Base-by-base conservation (phyloP, 1,140 invertebrate species). In the Cardiocondyla obscurior region DNA sequence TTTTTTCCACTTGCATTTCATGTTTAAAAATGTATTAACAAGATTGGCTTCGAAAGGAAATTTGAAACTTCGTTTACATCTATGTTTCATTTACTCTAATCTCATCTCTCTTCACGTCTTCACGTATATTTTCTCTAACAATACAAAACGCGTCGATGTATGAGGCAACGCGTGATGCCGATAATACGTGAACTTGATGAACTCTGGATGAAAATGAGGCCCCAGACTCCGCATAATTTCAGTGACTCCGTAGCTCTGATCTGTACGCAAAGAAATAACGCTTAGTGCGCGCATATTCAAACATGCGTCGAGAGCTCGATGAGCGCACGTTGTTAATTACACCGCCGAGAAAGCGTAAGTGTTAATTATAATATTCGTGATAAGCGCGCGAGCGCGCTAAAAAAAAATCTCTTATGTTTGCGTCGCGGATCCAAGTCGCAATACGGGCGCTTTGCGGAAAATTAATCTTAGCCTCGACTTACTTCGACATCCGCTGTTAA, bases 331-430 rank as follows among this genome's bases (percentile, higher is more conserved):
- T 77, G n/a, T 73, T 88, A 55, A 57, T 85, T 57, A 4, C 55
- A 14, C 6, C 28, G 55, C 7, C 10, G 33, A 85, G 19, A 25
- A 85, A 62, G 39, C 25, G 87, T 89, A 57, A 85, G 81, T 87
- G 28, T 72, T 57, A 33, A 51, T 76, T 57, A 42, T 25, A 53
- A n/a, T 3, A 10, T 65, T 67, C 6, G 14, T 12, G 46, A n/a
- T 74, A 60, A 58, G 36, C 12, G 36, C 33, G 14, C 10, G 4
- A 28, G 25, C 19, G n/a, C 1, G 19, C 4, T 22, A 8, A 3
- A 10, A 8, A 3, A 10, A 36, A 33, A 39, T 19, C 28, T 3
- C n/a, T 25, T 36, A 19, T 36, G 39, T 49, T n/a, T 5, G 14
- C 19, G 8, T 19, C 28, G 14, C 1, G 33, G 3, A n/a, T 16